phyloP scores from a whole-genome alignment of 1,140 invertebrate genomes.

The Lepidurus apus region DNA sequence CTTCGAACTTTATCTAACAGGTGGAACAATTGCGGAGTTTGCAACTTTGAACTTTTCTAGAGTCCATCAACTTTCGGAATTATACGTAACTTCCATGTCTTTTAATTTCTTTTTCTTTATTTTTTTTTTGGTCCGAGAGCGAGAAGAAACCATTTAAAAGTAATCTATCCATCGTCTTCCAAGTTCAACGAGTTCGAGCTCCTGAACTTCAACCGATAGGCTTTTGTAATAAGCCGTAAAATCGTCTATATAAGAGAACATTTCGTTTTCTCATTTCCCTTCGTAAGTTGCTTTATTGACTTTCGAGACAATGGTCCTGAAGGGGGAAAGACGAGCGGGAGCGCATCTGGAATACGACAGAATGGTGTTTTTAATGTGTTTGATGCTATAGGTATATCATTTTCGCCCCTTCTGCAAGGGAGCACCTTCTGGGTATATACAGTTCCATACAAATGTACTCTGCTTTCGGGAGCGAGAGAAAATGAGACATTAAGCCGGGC shows the following conservation, averaged over 20 bases:
- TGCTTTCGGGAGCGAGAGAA: neutral
- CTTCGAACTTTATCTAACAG: constrained; percentile 53
- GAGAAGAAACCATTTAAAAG: neutral
- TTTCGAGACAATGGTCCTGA: neutral
- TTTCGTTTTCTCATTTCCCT: neutral
- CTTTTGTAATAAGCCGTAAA: neutral
- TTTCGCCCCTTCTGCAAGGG: neutral
- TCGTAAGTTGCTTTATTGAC: neutral
- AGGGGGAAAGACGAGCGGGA: neutral
- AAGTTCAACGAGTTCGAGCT: neutral
- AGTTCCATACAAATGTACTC: neutral
- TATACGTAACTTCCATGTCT: neutral
- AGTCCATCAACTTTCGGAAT: neutral
- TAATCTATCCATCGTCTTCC: neutral
- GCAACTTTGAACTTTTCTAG: neutral
- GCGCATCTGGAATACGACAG: neutral
- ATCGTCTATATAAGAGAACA: neutral
- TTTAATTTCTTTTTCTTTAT: neutral
- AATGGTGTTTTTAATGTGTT: neutral
- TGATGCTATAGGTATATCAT: neutral
- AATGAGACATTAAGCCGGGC: neutral
- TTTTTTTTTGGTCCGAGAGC: neutral
- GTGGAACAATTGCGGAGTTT: constrained; percentile 36
- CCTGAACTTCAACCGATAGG: neutral
- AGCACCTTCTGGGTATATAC: neutral